Percentiles rank a stretch among this genome's conserved stretches.
Evolutionary conservation across 2,888 invertebrate genomes (phyloP).

Genomic region (Microctonus hyperodae): DNA sequence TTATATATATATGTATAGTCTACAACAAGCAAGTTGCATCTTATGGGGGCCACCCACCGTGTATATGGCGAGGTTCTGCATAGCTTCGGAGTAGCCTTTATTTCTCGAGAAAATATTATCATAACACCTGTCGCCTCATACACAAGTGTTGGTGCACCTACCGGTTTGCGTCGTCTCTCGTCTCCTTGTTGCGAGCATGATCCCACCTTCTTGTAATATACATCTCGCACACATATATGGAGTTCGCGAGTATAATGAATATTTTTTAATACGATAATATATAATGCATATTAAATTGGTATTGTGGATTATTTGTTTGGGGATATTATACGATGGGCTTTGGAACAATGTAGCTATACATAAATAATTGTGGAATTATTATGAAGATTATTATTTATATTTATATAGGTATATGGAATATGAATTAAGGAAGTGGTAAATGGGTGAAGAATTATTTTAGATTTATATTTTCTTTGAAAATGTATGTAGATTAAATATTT

Average conservation of each 20-base stretch:
- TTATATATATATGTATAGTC: too few species aligned
- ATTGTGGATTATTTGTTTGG: too few species aligned
- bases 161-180: conserved; percentile 37
- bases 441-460: too few species aligned
- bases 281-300: too few species aligned
- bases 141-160: conserved; percentile 45
- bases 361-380: too few species aligned
- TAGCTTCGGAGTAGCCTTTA: conserved; percentile 50
- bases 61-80: conserved; percentile 36
- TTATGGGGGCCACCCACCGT: conserved; percentile 40
- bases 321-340: too few species aligned
- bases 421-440: too few species aligned
- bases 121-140: conserved; percentile 48
- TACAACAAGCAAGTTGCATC: background rate
- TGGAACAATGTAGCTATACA: too few species aligned
- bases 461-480: too few species aligned
- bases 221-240: conserved; percentile 17
- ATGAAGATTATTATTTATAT: too few species aligned
- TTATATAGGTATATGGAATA: too few species aligned
- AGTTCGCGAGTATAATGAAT: conserved; percentile 49
- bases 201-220: conserved; percentile 19
- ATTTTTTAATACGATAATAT: conserved; percentile 32
- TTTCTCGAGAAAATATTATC: conserved; percentile 59
- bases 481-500: too few species aligned
- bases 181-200: conserved; percentile 23